Percentiles rank a stretch among this genome's conserved stretches.
These are phyloP conservation scores for Bubo bubo DNA, from an alignment of 2,113 vertebrate genomes.

Conservation along the genomic window DNA sequence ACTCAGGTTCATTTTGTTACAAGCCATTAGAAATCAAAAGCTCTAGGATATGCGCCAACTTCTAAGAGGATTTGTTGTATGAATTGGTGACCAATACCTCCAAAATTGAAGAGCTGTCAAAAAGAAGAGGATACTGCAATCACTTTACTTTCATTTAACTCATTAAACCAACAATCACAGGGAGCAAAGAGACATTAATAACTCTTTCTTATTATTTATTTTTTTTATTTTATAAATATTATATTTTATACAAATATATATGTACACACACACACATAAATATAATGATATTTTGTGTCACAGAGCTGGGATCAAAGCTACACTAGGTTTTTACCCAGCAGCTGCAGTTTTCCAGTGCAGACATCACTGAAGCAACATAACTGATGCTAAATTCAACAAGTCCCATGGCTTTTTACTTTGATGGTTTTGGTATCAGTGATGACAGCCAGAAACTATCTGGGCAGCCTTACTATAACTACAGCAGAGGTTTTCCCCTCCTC, in stretches of 20 bases:
- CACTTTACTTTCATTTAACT: background rate
- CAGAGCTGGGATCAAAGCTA: background rate
- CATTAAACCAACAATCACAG: background rate
- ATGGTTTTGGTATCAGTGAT: background rate
- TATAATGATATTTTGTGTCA: background rate
- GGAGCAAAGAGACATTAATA: background rate
- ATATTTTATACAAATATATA: background rate
- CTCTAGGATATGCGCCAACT: background rate
- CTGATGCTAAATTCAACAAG: background rate
- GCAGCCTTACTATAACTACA: background rate
- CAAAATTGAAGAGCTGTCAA: background rate
- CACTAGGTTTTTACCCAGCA: background rate
- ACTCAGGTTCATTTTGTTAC: background rate
- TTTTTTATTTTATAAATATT: background rate
- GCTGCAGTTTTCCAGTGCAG: background rate
- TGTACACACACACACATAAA: background rate
- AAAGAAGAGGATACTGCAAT: background rate
- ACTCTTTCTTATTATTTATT: background rate
- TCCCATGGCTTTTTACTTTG: background rate
- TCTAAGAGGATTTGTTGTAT: background rate
- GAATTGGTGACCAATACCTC: background rate
- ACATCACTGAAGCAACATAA: background rate
- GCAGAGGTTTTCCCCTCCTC: background rate
- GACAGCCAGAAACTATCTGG: background rate
- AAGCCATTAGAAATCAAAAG: background rate